Base-by-base conservation (phyloP, 2,888 invertebrate species). In the Phalera bucephala region DNA sequence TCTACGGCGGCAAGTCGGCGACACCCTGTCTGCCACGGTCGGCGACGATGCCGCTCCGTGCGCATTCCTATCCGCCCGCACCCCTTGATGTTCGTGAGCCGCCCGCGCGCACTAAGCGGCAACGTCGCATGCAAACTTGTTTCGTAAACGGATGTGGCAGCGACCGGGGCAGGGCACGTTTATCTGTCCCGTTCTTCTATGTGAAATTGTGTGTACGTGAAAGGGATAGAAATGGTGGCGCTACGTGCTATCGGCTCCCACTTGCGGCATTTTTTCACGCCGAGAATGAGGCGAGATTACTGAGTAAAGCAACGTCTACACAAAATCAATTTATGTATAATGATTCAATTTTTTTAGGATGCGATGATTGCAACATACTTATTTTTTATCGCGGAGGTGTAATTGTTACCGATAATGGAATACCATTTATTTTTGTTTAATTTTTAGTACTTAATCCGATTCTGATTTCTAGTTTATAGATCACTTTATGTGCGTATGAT, bases 1-100 rank as follows among this genome's bases (percentile, higher is more conserved):
- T 94, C 94, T 93, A 93, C 94, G 92, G 91, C 92, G 92, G 91
- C 93, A 91, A 92, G 93, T 92, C 93, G 96, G 96, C 96, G 96
- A 96, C 96, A 95, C 95, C 95, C 94, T 95, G 96, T 96, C 96
- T 96, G 95, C 95, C 93, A 92, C 93, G 93, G 94, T 92, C 93
- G 88, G 91, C 94, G 75, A 51, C 82, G 95, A 93, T 94, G 94
- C 92, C 94, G 85, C 56, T 64, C 72, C 61, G 70, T 72, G 73
- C 89, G 64, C 91, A 92, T 85, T 87, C 88, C 80, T 87, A 74
- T 80, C 84, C 86, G 82, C 88, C 85, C 80, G 83, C 78, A 70
- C 85, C 79, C 80, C 79, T 74, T 70, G 57, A 60, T 67, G 69
- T 72, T 75, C 73, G 72, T 80, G 75, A 78, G 72, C 78, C 82